A percentile compares a stretch with the other conserved stretches of the same genome.
These are phyloP conservation scores for Endomychus coccineus DNA, from an alignment of 2,888 invertebrate genomes.

Conservation along the genomic window DNA sequence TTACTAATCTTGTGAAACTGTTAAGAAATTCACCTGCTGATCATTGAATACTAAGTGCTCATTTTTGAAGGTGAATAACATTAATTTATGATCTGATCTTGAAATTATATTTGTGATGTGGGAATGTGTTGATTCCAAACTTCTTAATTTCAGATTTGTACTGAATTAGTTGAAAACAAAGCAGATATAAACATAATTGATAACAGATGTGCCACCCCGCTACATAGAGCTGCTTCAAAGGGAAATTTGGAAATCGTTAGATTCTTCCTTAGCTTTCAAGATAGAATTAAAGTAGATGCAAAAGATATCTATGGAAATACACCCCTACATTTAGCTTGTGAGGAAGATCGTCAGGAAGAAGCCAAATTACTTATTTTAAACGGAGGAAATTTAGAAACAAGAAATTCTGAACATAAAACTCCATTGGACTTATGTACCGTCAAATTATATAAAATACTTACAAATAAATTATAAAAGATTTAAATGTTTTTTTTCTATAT, in stretches of 20 bases:
- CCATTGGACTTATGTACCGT: slow-evolving; percentile 55
- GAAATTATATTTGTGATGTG: too few species aligned
- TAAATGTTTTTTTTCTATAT: too few species aligned
- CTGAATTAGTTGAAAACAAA: slow-evolving; percentile 55
- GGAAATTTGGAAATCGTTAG: slow-evolving; percentile 63
- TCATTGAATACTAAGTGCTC: not conserved
- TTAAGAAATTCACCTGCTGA: too few species aligned
- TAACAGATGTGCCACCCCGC: slow-evolving; percentile 61
- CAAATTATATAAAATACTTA: slow-evolving; percentile 9
- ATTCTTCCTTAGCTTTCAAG: slow-evolving; percentile 53
- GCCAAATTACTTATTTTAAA: slow-evolving; percentile 57
- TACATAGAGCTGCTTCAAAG: slow-evolving; percentile 74
- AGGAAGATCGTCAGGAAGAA: slow-evolving; percentile 65
- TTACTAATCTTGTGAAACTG: too few species aligned
- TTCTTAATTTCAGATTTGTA: slow-evolving; percentile 54
- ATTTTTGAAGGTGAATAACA: not conserved
- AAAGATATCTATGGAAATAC: slow-evolving; percentile 68
- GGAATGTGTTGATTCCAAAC: too few species aligned
- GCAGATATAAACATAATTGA: slow-evolving; percentile 66
- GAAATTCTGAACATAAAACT: slow-evolving; percentile 60
- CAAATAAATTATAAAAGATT: slow-evolving; percentile 5
- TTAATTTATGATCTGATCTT: too few species aligned
- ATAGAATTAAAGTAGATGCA: slow-evolving; percentile 49
- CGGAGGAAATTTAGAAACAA: slow-evolving; percentile 53
- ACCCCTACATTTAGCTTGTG: slow-evolving; percentile 75